These are phyloP conservation scores for Palythoa caribaeorum DNA, from an alignment of 92 coral and sea anemone genomes.

Conservation along the genomic window DNA sequence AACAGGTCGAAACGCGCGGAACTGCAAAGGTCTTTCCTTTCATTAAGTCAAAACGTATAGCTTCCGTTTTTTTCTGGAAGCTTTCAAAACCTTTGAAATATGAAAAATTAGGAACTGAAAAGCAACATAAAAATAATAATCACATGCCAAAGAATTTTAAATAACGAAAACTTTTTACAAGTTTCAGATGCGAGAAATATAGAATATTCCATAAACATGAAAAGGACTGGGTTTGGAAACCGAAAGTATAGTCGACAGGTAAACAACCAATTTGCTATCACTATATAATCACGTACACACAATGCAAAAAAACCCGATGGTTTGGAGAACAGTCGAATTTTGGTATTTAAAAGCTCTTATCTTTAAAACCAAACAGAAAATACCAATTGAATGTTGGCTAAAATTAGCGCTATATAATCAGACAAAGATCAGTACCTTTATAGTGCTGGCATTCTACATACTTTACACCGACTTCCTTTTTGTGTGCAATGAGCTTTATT, in stretches of 20 bases:
- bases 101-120: neutral
- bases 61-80: neutral
- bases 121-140: neutral
- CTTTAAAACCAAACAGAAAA: neutral
- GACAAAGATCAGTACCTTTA: too few species aligned
- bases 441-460: too few species aligned
- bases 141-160: neutral
- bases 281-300: neutral
- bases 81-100: neutral
- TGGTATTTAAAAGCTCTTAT: neutral
- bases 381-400: neutral
- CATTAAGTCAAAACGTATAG: neutral
- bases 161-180: neutral
- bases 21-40: slow-evolving; percentile 12
- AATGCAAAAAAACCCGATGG: neutral
- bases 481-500: too few species aligned
- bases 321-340: neutral
- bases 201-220: neutral
- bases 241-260: too few species aligned
- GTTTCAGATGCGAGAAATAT: neutral
- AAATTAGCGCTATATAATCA: too few species aligned
- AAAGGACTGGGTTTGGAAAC: too few species aligned
- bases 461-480: too few species aligned
- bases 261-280: too few species aligned
- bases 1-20: neutral